Percentiles rank a stretch among this genome's conserved stretches.
Conservation (phyloP, 2,888 invertebrate species). For the Taenaris catops region DNA sequence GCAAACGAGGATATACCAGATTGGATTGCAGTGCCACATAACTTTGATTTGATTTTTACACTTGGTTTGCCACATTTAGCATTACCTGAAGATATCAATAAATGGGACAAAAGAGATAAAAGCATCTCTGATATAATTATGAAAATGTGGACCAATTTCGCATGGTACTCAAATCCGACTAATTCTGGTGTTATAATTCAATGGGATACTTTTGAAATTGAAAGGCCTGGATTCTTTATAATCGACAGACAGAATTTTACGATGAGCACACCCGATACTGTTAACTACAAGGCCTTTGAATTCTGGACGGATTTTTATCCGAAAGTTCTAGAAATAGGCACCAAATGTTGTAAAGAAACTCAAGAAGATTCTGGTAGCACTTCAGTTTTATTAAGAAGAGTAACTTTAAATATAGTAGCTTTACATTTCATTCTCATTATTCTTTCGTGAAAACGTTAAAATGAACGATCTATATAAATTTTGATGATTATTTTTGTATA, state of each 20-base stretch:
- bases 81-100: slow-evolving; percentile 75
- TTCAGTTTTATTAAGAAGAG: slow-evolving; percentile 34
- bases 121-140: slow-evolving; percentile 89
- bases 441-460: slow-evolving; percentile 38
- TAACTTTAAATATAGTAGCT: slow-evolving; percentile 41
- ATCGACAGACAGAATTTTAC: slow-evolving; percentile 87
- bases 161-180: slow-evolving; percentile 85
- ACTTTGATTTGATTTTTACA: slow-evolving; percentile 89
- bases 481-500: slow-evolving; percentile 64
- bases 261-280: slow-evolving; percentile 83
- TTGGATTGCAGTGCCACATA: slow-evolving; percentile 90
- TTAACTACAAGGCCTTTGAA: slow-evolving; percentile 88
- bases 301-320: slow-evolving; percentile 94
- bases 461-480: slow-evolving; percentile 26
- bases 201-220: slow-evolving; percentile 86
- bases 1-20: slow-evolving; percentile 84
- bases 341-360: slow-evolving; percentile 85
- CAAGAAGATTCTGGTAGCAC: slow-evolving; percentile 57
- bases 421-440: slow-evolving; percentile 44
- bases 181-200: slow-evolving; percentile 85
- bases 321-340: slow-evolving; percentile 85
- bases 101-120: slow-evolving; percentile 89
- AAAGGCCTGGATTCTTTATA: slow-evolving; percentile 85
- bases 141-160: slow-evolving; percentile 90
- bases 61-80: slow-evolving; percentile 90